A percentile compares a stretch with the other conserved stretches of the same genome.
These are phyloP conservation scores for Colletes collaris DNA, from an alignment of 2,888 invertebrate species.

Conservation along the genomic window DNA sequence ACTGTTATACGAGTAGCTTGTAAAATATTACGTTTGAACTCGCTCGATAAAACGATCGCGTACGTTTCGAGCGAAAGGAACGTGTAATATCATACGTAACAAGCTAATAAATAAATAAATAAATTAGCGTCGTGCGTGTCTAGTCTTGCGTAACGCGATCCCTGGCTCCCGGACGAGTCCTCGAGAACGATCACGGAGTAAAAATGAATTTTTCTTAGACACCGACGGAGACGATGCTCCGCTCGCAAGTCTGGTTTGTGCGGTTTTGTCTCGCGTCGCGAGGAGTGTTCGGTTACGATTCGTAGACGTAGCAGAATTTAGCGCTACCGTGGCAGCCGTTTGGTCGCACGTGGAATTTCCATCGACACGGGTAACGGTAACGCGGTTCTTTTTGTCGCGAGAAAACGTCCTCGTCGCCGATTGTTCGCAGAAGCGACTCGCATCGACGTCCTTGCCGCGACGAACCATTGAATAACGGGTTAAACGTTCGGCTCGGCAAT, in stretches of 20 bases:
- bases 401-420: slow-evolving; percentile 21
- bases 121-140: too few relatives aligned
- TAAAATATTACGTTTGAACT: too few relatives aligned
- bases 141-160: slow-evolving; percentile 23
- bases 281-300: slow-evolving; percentile 61
- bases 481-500: slow-evolving; percentile 35
- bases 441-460: slow-evolving; percentile 42
- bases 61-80: too few relatives aligned
- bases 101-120: too few relatives aligned
- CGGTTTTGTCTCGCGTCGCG: slow-evolving; percentile 29
- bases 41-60: too few relatives aligned
- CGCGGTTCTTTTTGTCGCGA: slow-evolving; percentile 35
- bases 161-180: neutral
- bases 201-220: slow-evolving; percentile 27
- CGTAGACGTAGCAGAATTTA: slow-evolving; percentile 29
- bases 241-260: neutral
- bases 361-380: slow-evolving; percentile 59
- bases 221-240: neutral
- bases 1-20: too few relatives aligned
- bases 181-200: slow-evolving; percentile 5
- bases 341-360: slow-evolving; percentile 44
- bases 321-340: slow-evolving; percentile 28
- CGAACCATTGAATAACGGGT: slow-evolving; percentile 46
- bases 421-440: slow-evolving; percentile 50
- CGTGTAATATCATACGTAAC: too few relatives aligned